Evolutionary conservation across 2,113 vertebrate species (phyloP).

Genomic region (Perognathus longimembris): DNA sequence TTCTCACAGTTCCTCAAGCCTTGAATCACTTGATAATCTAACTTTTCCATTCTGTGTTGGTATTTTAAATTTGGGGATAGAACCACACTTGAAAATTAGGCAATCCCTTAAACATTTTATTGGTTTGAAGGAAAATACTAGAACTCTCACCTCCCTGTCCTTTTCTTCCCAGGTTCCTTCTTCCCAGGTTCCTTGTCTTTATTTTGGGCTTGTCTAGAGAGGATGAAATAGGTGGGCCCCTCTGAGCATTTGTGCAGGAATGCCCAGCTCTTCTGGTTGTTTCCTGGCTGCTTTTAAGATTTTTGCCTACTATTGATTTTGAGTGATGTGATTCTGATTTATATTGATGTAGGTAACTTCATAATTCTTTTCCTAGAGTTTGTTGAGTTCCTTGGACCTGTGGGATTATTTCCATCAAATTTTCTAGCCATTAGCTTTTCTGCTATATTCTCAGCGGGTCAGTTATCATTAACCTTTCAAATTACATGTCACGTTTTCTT

Average conservation of each 20-base stretch:
- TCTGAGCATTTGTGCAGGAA: not conserved
- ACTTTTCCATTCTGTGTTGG: not conserved
- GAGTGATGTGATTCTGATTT: not conserved
- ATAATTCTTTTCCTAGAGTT: conserved; percentile 6
- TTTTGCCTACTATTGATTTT: not conserved
- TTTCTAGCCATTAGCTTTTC: not conserved
- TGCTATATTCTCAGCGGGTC: not conserved
- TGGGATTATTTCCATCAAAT: not conserved
- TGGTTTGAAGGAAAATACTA: too few species aligned
- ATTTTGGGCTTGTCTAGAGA: too few species aligned
- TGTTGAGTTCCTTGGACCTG: not conserved
- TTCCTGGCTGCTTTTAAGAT: not conserved
- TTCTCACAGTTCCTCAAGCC: not conserved
- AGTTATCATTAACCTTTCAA: not conserved
- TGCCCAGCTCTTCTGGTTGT: not conserved
- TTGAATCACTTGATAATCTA: not conserved
- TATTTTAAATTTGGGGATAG: not conserved
- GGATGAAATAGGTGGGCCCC: too few species aligned
- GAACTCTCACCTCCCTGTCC: too few species aligned
- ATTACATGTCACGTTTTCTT: not conserved
- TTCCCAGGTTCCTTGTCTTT: too few species aligned
- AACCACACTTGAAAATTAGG: not conserved
- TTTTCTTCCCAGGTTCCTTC: too few species aligned
- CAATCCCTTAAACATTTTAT: too few species aligned
- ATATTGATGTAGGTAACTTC: conserved; percentile 9